Evolutionary conservation across 2,113 vertebrate genomes (phyloP).

Genomic region (Rhea americana): DNA sequence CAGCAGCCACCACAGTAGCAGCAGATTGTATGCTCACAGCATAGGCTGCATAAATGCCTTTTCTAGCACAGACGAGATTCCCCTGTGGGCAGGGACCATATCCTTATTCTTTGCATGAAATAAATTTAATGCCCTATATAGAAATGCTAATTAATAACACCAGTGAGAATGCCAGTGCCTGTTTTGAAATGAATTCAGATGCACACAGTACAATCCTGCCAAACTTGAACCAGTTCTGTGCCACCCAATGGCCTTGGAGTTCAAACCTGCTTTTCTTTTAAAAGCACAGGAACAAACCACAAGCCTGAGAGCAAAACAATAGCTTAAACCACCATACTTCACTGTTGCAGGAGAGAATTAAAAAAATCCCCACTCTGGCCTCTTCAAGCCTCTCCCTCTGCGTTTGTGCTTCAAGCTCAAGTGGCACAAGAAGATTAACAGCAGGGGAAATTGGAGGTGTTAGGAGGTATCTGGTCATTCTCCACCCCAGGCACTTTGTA

Average conservation of each 20-base stretch:
- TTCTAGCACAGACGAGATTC: neutral
- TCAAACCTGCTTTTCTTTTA: neutral
- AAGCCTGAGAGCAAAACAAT: neutral
- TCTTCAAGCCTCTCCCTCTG: neutral
- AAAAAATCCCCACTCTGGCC: neutral
- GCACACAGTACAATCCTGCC: neutral
- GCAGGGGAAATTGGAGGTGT: neutral
- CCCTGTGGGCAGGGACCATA: neutral
- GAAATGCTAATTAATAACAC: neutral
- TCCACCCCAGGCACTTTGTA: neutral
- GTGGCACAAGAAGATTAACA: neutral
- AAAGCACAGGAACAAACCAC: neutral
- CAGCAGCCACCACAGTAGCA: neutral
- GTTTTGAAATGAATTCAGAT: neutral
- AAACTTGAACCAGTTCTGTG: neutral
- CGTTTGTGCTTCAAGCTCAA: neutral
- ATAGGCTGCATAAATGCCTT: neutral
- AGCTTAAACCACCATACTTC: neutral
- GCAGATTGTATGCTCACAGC: neutral
- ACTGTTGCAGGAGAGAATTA: neutral
- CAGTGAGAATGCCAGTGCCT: neutral
- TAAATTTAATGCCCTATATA: neutral
- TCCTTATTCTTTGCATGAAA: neutral
- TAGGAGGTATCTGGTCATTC: neutral
- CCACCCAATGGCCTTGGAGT: neutral